Evolutionary conservation across 2,113 vertebrate species (phyloP).

Genomic region (Hippopotamus amphibius): DNA sequence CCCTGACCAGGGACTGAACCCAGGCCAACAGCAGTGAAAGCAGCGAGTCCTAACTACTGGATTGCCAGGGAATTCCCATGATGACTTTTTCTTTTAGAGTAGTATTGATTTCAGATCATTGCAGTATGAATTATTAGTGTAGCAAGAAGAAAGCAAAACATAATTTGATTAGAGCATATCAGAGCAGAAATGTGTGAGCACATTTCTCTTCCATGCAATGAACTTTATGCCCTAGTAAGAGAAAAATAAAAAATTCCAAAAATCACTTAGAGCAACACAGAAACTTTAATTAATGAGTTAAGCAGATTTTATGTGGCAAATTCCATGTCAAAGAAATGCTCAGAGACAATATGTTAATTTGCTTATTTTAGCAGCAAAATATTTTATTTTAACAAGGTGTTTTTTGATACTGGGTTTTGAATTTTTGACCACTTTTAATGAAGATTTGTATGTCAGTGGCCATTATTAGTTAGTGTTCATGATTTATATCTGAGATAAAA

Average conservation of each 20-base stretch:
- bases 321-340: not conserved
- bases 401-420: not conserved
- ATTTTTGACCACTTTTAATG: not conserved
- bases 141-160: not conserved
- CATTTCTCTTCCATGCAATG: not conserved
- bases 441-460: not conserved
- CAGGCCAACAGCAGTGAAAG: too few species aligned
- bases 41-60: too few species aligned
- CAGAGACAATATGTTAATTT: not conserved
- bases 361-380: not conserved
- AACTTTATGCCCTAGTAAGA: not conserved
- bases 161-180: not conserved
- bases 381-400: constrained; percentile 15
- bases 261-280: not conserved
- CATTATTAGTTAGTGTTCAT: not conserved
- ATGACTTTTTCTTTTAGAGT: not conserved
- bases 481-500: constrained; percentile 20
- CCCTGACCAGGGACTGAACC: too few species aligned
- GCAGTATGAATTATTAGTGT: not conserved
- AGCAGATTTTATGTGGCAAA: not conserved
- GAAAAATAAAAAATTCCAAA: not conserved
- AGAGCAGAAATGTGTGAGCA: not conserved
- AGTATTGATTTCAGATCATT: not conserved
- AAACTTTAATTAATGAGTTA: not conserved
- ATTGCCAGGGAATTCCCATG: not conserved